Evolutionary conservation across 2,797 vertebrate genomes (phyloP).

Genomic region (Momotus momota): DNA sequence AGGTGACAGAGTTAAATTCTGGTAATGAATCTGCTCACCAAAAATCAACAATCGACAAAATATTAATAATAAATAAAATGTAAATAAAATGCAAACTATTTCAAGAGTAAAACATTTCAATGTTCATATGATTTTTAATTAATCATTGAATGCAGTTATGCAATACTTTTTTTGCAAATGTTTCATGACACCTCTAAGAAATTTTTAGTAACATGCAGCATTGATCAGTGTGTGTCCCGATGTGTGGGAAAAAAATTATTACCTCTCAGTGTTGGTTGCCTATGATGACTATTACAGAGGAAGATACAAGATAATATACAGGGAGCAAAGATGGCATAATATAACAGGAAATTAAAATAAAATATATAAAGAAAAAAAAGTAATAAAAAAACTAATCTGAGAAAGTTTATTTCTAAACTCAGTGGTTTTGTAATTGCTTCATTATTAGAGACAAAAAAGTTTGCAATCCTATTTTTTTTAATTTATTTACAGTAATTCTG

Average conservation of each 20-base stretch:
- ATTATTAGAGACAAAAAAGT: not conserved
- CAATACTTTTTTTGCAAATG: not conserved
- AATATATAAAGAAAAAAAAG: not conserved
- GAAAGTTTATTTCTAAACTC: not conserved
- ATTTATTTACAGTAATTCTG: not conserved
- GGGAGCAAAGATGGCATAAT: not conserved
- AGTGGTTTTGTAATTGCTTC: fast-evolving
- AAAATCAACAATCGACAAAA: not conserved
- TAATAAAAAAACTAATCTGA: not conserved
- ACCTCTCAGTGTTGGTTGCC: not conserved
- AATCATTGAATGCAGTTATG: not conserved
- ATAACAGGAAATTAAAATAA: not conserved
- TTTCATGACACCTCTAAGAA: not conserved
- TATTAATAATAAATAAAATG: not conserved
- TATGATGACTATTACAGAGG: not conserved
- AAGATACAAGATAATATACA: not conserved
- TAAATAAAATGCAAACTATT: not conserved
- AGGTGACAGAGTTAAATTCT: not conserved
- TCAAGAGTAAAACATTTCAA: not conserved
- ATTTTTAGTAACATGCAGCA: fast-evolving
- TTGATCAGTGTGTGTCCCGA: not conserved
- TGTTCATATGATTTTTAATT: not conserved
- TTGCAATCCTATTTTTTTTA: not conserved
- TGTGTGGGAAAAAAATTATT: not conserved
- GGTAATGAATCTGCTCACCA: not conserved